Evolutionary conservation across 2,888 invertebrate species (phyloP).

Genomic region (Pherbina coryleti): DNA sequence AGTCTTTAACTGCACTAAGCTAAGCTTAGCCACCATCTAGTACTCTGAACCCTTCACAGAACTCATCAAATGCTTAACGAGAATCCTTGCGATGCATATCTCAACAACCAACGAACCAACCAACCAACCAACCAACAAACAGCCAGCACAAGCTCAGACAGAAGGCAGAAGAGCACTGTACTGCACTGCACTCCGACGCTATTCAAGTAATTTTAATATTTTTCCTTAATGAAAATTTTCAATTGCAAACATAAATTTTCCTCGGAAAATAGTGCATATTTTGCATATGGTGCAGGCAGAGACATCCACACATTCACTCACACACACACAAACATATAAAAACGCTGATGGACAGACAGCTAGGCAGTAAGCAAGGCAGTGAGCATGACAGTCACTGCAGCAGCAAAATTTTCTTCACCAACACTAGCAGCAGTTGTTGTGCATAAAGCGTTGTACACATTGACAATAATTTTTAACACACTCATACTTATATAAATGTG

Average conservation of each 20-base stretch:
- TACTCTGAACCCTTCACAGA: constrained; percentile 4
- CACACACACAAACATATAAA: not conserved
- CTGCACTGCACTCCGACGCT: not conserved
- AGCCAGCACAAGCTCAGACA: not conserved
- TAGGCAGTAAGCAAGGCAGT: not conserved
- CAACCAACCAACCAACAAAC: not conserved
- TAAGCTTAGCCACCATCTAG: not conserved
- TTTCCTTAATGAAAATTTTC: constrained; percentile 34
- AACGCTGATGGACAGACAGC: not conserved
- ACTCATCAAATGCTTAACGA: constrained; percentile 28
- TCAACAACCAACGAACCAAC: not conserved
- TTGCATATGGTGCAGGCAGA: constrained; percentile 26
- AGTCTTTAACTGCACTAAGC: not conserved
- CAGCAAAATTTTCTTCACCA: not conserved
- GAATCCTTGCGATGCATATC: not conserved
- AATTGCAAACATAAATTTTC: constrained; percentile 32
- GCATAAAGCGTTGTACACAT: not conserved
- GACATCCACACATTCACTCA: not conserved
- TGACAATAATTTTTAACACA: constrained; percentile 1
- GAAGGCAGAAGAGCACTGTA: not conserved
- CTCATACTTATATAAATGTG: not conserved
- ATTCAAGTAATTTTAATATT: constrained; percentile 31
- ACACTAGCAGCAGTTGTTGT: not conserved
- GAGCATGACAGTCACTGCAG: not conserved
- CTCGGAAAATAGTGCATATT: not conserved